Evolutionary conservation across 2,888 invertebrate species (phyloP).

Genomic region (Dusona sp.): DNA sequence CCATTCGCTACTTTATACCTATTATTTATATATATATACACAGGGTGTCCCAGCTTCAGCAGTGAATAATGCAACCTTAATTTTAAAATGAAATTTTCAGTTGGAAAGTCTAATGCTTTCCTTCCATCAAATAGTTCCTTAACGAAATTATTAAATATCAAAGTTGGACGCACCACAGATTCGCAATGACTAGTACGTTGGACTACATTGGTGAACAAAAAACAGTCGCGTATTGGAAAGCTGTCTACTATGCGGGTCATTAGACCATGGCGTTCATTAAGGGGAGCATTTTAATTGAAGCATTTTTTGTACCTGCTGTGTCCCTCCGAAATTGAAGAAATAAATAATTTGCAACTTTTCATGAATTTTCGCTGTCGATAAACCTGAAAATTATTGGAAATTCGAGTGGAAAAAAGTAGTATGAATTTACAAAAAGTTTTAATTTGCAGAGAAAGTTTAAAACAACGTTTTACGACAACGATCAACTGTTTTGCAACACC

Average conservation of each 20-base stretch:
- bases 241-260: not conserved
- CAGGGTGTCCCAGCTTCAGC: too few species aligned
- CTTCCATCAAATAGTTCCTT: not conserved
- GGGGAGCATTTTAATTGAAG: not conserved
- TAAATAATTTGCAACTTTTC: not conserved
- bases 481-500: not conserved
- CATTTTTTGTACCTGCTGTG: too few species aligned
- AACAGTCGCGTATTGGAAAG: not conserved
- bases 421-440: too few species aligned
- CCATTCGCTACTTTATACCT: slow-evolving; percentile 1
- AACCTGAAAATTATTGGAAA: not conserved
- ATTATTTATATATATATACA: not conserved
- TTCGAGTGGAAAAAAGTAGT: too few species aligned
- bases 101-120: not conserved
- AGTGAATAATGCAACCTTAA: not conserved
- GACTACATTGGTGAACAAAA: too few species aligned
- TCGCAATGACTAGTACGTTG: too few species aligned
- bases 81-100: not conserved
- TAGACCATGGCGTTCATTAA: not conserved
- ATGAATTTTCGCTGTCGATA: not conserved
- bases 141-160: not conserved
- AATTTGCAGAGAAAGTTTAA: too few species aligned
- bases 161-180: not conserved
- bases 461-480: too few species aligned
- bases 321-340: not conserved